These are phyloP conservation scores for Gambusia yucatana DNA, from an alignment of 2,797 vertebrate genomes.

Conservation along the genomic window DNA sequence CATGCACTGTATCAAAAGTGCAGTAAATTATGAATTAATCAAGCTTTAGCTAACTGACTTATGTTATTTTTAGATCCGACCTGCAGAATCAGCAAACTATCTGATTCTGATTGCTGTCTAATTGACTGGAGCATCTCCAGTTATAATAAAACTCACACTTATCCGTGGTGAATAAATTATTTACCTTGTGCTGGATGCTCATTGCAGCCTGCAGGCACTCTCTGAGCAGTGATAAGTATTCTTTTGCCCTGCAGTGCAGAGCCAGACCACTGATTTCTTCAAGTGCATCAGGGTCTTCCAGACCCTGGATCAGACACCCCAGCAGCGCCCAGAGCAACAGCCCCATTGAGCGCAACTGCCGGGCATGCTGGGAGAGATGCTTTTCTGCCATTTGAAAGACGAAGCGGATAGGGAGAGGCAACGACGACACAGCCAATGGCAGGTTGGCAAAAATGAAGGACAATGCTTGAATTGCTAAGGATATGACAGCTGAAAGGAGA, in stretches of 20 bases:
- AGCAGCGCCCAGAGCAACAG: slow-evolving; percentile 91
- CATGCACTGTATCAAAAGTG: background rate
- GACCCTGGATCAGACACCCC: slow-evolving; percentile 87
- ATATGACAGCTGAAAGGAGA: slow-evolving; percentile 79
- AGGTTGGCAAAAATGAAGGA: slow-evolving; percentile 94
- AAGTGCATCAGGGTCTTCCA: slow-evolving; percentile 87
- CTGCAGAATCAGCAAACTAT: background rate
- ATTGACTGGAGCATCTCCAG: background rate
- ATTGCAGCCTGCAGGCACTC: slow-evolving; percentile 88
- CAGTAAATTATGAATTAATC: background rate
- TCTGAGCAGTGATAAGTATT: slow-evolving; percentile 86
- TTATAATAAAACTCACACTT: background rate
- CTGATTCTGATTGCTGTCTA: background rate
- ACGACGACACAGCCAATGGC: slow-evolving; percentile 88
- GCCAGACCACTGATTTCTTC: slow-evolving; percentile 85
- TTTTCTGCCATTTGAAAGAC: slow-evolving; percentile 92
- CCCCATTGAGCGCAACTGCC: slow-evolving; percentile 87
- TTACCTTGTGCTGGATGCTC: slow-evolving; percentile 82
- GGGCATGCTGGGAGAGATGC: slow-evolving; percentile 87
- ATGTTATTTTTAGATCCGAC: background rate
- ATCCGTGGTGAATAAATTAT: slow-evolving; percentile 1
- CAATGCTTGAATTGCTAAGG: slow-evolving; percentile 86
- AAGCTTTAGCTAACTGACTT: background rate
- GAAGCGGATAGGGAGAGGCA: slow-evolving; percentile 91
- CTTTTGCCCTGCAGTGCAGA: slow-evolving; percentile 87